Evolutionary conservation across 2,113 vertebrate genomes (phyloP).

Genomic region (Paramisgurnus dabryanus): DNA sequence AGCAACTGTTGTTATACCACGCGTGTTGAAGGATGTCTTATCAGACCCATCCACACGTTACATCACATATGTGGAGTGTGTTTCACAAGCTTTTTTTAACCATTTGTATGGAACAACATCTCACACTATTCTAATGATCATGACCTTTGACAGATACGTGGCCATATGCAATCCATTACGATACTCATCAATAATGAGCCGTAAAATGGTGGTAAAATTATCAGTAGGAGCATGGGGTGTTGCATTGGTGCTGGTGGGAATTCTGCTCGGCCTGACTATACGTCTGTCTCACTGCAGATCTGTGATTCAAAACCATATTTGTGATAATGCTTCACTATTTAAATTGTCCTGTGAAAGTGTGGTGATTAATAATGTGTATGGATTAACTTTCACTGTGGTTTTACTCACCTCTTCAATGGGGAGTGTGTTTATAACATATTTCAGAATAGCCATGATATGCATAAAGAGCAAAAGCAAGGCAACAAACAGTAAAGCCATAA

Average conservation of each 20-base stretch:
- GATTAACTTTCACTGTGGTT: too few relatives aligned
- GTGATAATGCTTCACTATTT: too few relatives aligned
- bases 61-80: constrained; percentile 58
- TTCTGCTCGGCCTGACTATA: constrained; percentile 53
- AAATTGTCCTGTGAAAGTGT: too few relatives aligned
- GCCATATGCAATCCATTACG: constrained; percentile 45
- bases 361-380: too few relatives aligned
- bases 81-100: constrained; percentile 59
- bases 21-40: constrained; percentile 52
- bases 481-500: too few relatives aligned
- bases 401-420: too few relatives aligned
- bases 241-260: not conserved
- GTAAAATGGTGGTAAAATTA: constrained; percentile 53
- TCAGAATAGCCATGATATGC: too few relatives aligned
- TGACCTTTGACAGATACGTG: too few relatives aligned
- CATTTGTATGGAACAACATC: constrained; percentile 46
- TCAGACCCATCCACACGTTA: not conserved
- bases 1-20: constrained; percentile 50
- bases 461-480: too few relatives aligned
- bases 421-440: too few relatives aligned
- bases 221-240: constrained; percentile 53
- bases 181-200: constrained; percentile 61
- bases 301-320: too few relatives aligned
- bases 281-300: constrained; percentile 48
- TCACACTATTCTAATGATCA: too few relatives aligned